These are phyloP conservation scores for Dendrolimus houi DNA, from an alignment of 2,888 invertebrate genomes.

Conservation along the genomic window DNA sequence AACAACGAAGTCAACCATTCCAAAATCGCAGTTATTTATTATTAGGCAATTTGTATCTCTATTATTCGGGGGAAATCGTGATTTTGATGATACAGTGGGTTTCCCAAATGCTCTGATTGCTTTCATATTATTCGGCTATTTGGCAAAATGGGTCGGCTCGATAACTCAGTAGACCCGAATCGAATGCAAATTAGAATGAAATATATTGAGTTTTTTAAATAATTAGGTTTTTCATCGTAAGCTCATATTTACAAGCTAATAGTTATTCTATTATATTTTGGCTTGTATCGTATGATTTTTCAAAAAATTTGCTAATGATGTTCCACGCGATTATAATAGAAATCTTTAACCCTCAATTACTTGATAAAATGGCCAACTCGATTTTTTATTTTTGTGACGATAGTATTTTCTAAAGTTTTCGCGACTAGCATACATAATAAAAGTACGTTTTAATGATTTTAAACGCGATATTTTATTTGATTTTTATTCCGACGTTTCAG, in stretches of 20 bases:
- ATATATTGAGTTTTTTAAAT: background rate
- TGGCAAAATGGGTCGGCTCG: background rate
- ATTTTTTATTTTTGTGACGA: too few species aligned
- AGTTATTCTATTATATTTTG: background rate
- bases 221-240: background rate
- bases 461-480: too few species aligned
- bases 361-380: too few species aligned
- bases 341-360: too few species aligned
- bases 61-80: background rate
- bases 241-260: background rate
- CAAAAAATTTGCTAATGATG: too few species aligned
- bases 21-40: background rate
- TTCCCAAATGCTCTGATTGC: background rate
- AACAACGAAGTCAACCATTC: too few species aligned
- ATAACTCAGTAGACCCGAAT: background rate
- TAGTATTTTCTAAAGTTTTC: too few species aligned
- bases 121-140: background rate
- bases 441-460: too few species aligned
- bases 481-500: too few species aligned
- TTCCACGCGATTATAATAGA: too few species aligned
- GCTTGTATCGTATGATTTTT: too few species aligned
- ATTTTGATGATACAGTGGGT: background rate
- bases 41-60: background rate
- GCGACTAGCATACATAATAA: too few species aligned
- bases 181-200: background rate